Percentiles rank a stretch among this genome's conserved stretches.
phyloP scores from a whole-genome alignment of 2,888 invertebrate genomes.

The Himalopsyche anomala region DNA sequence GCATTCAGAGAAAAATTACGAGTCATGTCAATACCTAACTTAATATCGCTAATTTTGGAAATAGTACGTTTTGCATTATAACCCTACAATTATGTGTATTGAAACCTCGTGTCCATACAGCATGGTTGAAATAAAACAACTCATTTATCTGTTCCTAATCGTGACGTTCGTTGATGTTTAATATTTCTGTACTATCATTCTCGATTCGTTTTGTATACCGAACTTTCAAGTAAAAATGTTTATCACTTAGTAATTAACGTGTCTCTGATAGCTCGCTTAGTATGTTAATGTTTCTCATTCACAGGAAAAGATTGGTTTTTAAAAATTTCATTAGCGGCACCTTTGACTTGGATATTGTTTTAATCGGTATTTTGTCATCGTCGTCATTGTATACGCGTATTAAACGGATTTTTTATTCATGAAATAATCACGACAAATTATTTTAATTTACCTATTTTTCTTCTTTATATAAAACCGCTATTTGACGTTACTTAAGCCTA shows the following conservation, averaged over 20 bases:
- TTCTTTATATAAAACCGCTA: not conserved
- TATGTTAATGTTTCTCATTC: constrained; percentile 12
- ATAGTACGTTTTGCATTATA: no score
- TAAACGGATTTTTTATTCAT: constrained; percentile 36
- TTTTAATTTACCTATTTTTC: not conserved
- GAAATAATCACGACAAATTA: constrained; percentile 43
- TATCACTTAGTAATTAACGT: constrained; percentile 19
- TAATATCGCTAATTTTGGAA: no score
- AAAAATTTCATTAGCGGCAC: constrained; percentile 1
- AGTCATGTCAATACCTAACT: no score
- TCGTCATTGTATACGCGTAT: not conserved
- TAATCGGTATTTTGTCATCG: constrained; percentile 27
- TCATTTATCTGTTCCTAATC: not conserved
- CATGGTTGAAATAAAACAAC: no score
- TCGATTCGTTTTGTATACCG: not conserved
- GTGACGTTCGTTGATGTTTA: not conserved
- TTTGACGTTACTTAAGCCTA: not conserved
- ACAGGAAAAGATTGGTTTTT: constrained; percentile 7
- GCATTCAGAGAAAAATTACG: no score
- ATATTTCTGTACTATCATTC: not conserved
- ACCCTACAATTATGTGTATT: no score
- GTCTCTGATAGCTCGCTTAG: not conserved
- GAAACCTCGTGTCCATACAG: no score
- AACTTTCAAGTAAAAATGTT: constrained; percentile 7
- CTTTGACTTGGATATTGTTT: constrained; percentile 16